phyloP scores from a whole-genome alignment of 2,888 invertebrate species.

The Platycheirus albimanus region DNA sequence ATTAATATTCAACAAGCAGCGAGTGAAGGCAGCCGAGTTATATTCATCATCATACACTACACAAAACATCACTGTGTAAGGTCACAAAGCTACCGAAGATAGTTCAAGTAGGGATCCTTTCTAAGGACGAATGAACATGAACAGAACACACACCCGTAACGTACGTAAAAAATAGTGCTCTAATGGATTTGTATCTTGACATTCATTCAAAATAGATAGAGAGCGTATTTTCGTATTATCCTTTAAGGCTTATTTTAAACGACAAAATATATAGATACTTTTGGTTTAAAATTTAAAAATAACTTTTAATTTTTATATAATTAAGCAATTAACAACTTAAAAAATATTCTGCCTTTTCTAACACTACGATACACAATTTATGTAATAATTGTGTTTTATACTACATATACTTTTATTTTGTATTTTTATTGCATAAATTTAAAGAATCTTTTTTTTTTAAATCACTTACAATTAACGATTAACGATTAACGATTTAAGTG shows the following conservation, averaged over 20 bases:
- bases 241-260: conserved; percentile 34
- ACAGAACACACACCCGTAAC: conserved; percentile 23
- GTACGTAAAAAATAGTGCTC: conserved; percentile 47
- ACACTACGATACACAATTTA: conserved; percentile 1
- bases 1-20: conserved; percentile 73
- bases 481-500: conserved; percentile 48
- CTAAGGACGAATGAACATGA: too few species aligned
- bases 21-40: conserved; percentile 49
- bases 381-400: not conserved
- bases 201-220: conserved; percentile 47
- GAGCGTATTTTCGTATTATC: conserved; percentile 49
- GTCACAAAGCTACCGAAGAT: conserved; percentile 25
- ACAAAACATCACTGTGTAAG: conserved; percentile 31
- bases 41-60: conserved; percentile 55
- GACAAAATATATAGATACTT: not conserved
- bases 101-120: conserved; percentile 41
- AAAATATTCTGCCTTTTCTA: not conserved
- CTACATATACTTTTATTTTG: conserved; percentile 19
- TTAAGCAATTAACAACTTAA: too few species aligned
- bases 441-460: not conserved
- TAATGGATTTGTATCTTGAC: conserved; percentile 62
- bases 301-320: conserved; percentile 11
- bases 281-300: not conserved
- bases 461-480: conserved; percentile 4
- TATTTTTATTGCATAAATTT: conserved; percentile 22